Percentiles rank a stretch among this genome's conserved stretches.
Conservation (phyloP, 2,888 invertebrate species). For the Apoda limacodes region DNA sequence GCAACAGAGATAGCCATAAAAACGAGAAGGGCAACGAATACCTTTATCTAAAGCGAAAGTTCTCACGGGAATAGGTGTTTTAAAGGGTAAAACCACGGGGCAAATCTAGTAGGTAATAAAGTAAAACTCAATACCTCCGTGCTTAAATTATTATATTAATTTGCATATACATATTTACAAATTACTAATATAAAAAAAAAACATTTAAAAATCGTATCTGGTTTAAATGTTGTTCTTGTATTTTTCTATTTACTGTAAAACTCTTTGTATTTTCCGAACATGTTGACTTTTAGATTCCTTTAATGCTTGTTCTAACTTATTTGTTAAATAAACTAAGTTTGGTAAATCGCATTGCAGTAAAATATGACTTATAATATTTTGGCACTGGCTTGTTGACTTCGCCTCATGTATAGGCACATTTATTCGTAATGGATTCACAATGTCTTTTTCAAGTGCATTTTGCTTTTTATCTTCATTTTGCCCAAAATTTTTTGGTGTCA, state of each 20-base stretch:
- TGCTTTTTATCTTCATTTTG: conserved; percentile 23
- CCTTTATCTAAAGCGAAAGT: no score
- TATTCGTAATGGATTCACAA: conserved; percentile 24
- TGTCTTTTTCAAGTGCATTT: conserved; percentile 13
- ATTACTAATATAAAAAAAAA: no score
- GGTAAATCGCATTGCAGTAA: conserved; percentile 65
- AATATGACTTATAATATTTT: conserved; percentile 45
- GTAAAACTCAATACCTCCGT: no score
- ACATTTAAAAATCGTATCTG: no score
- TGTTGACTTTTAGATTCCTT: conserved; percentile 70
- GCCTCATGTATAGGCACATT: conserved; percentile 43
- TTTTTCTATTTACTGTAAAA: conserved; percentile 29
- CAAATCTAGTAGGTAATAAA: no score
- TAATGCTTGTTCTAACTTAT: conserved; percentile 65
- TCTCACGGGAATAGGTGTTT: no score
- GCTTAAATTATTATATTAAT: no score
- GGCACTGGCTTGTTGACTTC: conserved; percentile 53
- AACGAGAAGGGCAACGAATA: no score
- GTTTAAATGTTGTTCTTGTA: no score
- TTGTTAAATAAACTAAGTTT: conserved; percentile 64
- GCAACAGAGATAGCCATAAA: no score
- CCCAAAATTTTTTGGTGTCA: conserved; percentile 42
- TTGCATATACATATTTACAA: no score
- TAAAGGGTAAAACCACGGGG: no score
- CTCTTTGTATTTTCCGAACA: conserved; percentile 63